phyloP scores from a whole-genome alignment of 2,797 vertebrate species.

The Muscicapa striata region DNA sequence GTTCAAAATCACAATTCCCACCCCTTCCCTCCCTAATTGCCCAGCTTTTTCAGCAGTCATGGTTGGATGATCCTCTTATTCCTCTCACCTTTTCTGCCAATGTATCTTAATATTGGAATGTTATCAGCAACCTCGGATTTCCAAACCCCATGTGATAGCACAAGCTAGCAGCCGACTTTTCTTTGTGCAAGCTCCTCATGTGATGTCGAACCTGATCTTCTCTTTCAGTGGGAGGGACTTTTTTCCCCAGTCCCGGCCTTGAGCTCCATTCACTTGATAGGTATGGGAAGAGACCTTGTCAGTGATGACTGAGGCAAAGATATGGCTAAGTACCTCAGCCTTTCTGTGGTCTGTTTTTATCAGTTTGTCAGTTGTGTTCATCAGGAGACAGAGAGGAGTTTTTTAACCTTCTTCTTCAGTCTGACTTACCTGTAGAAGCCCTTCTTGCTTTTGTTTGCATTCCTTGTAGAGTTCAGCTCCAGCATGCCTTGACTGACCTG shows the following conservation, averaged over 20 bases:
- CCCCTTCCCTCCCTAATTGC: too few relatives aligned
- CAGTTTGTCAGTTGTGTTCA: not conserved
- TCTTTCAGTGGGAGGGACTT: not conserved
- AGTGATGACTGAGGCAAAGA: not conserved
- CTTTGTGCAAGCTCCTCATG: not conserved
- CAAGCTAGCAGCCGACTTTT: not conserved
- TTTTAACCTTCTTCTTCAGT: not conserved
- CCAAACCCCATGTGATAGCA: not conserved
- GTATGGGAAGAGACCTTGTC: too few relatives aligned
- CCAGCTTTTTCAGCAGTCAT: not conserved
- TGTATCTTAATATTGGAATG: not conserved
- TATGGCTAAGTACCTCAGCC: not conserved
- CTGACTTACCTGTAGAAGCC: not conserved
- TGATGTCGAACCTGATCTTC: not conserved
- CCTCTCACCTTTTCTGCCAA: not conserved
- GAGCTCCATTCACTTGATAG: not conserved
- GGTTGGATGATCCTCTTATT: not conserved
- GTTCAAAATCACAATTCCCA: not conserved
- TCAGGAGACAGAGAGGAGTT: accelerated
- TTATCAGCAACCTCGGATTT: not conserved
- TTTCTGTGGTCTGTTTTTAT: not conserved
- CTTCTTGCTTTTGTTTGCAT: not conserved
- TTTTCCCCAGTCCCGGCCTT: not conserved
- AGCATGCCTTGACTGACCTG: not conserved
- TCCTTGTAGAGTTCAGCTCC: not conserved